Evolutionary conservation across 2,888 invertebrate species (phyloP).

Genomic region (Drosophila histrio): DNA sequence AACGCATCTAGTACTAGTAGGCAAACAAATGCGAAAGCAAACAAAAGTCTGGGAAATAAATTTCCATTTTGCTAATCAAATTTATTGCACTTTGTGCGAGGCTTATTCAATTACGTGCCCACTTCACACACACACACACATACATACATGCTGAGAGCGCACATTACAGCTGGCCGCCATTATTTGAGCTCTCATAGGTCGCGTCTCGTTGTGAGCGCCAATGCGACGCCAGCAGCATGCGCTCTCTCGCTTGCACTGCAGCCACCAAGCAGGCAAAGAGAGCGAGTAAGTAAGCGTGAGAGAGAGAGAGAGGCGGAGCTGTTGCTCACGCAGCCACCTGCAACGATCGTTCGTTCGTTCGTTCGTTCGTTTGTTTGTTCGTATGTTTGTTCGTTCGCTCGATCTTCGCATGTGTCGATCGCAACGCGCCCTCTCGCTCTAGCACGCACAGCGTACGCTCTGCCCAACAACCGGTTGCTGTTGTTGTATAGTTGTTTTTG

Average conservation of each 20-base stretch:
- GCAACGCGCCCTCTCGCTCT: constrained; percentile 54
- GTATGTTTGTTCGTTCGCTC: constrained; percentile 10
- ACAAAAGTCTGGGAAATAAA: constrained; percentile 66
- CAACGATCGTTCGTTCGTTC: constrained; percentile 50
- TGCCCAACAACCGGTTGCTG: constrained; percentile 60
- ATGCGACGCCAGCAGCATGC: constrained; percentile 20
- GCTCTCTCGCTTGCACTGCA: constrained; percentile 43
- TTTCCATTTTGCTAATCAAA: constrained; percentile 81
- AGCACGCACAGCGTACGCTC: constrained; percentile 1
- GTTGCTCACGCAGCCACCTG: constrained; percentile 64
- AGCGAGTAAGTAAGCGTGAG: constrained; percentile 38
- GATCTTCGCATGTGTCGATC: constrained; percentile 36
- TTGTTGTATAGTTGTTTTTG: constrained; percentile 10
- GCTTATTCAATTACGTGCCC: constrained; percentile 73
- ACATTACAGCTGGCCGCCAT: constrained; percentile 63
- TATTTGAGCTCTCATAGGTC: constrained; percentile 62
- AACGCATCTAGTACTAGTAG: constrained; percentile 64
- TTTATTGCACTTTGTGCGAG: constrained; percentile 78
- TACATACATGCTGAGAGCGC: constrained; percentile 6
- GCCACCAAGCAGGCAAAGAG: not conserved
- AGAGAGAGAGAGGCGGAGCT: constrained; percentile 47
- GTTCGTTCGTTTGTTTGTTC: constrained; percentile 34
- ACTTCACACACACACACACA: constrained; percentile 32
- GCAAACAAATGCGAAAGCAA: constrained; percentile 51
- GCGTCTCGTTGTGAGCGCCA: constrained; percentile 20